Percentiles rank a stretch among this genome's conserved stretches.
These are phyloP conservation scores for Poeciliopsis occidentalis DNA, from an alignment of 2,113 vertebrate genomes.

Conservation along the genomic window DNA sequence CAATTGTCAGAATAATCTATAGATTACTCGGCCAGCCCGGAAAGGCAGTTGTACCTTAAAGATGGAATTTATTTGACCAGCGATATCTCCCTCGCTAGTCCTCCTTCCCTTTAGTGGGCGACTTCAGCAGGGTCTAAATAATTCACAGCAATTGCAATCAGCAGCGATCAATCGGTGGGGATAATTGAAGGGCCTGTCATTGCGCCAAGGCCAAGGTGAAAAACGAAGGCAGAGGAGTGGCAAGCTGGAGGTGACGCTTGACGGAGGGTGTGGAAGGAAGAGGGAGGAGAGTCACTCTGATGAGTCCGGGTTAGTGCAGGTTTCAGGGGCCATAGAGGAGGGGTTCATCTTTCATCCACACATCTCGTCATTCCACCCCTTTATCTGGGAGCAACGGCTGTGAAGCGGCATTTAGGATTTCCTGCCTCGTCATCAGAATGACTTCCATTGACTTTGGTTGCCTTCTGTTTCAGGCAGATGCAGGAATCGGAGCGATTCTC, in stretches of 20 bases:
- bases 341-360: constrained; percentile 51
- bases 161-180: constrained; percentile 68
- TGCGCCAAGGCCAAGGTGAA: constrained; percentile 67
- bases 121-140: constrained; percentile 77
- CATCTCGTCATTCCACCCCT: constrained; percentile 52
- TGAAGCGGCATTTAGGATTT: constrained; percentile 65
- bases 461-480: constrained; percentile 60
- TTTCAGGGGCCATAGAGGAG: constrained; percentile 43
- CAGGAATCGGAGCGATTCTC: constrained; percentile 47
- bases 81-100: constrained; percentile 31
- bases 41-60: constrained; percentile 17
- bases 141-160: constrained; percentile 77
- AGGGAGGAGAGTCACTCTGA: constrained; percentile 2
- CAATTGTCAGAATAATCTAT: too few species aligned
- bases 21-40: too few species aligned
- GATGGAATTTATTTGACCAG: constrained; percentile 62
- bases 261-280: background rate
- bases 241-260: constrained; percentile 56
- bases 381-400: constrained; percentile 50
- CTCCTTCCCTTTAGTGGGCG: constrained; percentile 37
- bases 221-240: constrained; percentile 41
- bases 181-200: constrained; percentile 77
- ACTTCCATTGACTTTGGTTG: constrained; percentile 71
- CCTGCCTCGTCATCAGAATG: constrained; percentile 75
- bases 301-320: constrained; percentile 36